Percentiles rank a stretch among this genome's conserved stretches.
These are phyloP conservation scores for Micrastur ruficollis DNA, from an alignment of 2,797 vertebrate species.

Conservation along the genomic window DNA sequence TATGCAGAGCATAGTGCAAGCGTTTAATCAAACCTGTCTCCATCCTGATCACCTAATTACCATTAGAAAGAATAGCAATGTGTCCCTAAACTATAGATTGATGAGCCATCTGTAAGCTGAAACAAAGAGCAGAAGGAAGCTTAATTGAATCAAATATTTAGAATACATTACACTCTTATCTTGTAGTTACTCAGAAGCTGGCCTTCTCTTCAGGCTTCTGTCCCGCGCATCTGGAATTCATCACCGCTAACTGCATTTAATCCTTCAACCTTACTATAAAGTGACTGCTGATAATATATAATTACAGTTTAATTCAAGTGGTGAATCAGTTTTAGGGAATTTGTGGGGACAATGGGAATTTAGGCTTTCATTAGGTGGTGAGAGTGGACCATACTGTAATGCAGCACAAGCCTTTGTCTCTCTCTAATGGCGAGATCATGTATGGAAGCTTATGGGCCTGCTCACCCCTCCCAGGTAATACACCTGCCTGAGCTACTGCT, in stretches of 20 bases:
- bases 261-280: constrained; percentile 31
- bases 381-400: neutral
- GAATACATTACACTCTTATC: constrained; percentile 46
- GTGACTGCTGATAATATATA: constrained; percentile 42
- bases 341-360: neutral
- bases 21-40: constrained; percentile 59
- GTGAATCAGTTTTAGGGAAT: neutral
- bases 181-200: constrained; percentile 35
- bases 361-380: neutral
- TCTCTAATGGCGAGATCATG: neutral
- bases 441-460: neutral
- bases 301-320: constrained; percentile 47
- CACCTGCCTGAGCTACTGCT: neutral
- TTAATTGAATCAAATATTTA: constrained; percentile 68
- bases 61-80: constrained; percentile 60
- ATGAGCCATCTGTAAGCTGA: constrained; percentile 67
- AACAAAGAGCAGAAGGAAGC: constrained; percentile 70
- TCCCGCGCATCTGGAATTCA: constrained; percentile 48
- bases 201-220: constrained; percentile 44
- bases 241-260: constrained; percentile 44
- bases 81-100: constrained; percentile 62
- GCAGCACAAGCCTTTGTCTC: neutral
- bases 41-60: constrained; percentile 59
- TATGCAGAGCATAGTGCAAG: constrained; percentile 22
- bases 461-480: neutral